These are phyloP conservation scores for Rhynchophorus ferrugineus DNA, from an alignment of 1,140 invertebrate genomes.

Conservation along the genomic window DNA sequence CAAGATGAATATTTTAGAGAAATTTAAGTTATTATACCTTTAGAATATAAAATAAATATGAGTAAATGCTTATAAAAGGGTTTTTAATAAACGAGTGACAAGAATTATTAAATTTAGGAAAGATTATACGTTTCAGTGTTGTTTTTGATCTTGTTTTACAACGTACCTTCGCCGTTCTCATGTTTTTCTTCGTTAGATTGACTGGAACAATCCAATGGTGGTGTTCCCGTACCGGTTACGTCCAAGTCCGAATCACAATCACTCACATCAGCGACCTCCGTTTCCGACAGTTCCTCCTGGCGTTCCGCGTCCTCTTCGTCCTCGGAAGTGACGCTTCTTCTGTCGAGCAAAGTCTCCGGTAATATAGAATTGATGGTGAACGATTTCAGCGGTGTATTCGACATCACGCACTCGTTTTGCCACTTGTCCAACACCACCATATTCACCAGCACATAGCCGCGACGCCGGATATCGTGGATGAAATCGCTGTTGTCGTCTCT, in stretches of 20 bases:
- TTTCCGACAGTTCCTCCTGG: slow-evolving; percentile 12
- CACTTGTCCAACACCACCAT: slow-evolving; percentile 21
- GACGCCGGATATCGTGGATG: too few species aligned
- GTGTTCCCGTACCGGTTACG: slow-evolving; percentile 50
- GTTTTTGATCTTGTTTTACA: too few species aligned
- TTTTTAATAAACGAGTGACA: too few species aligned
- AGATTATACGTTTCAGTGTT: too few species aligned
- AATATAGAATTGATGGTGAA: slow-evolving; percentile 67
- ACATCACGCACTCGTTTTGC: slow-evolving; percentile 26
- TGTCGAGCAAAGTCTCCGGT: slow-evolving; percentile 53
- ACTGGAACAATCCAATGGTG: slow-evolving; percentile 58
- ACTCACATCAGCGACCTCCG: slow-evolving; percentile 29
- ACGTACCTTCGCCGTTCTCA: slow-evolving; percentile 45
- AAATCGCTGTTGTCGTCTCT: slow-evolving; percentile 4
- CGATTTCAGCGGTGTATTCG: slow-evolving; percentile 55
- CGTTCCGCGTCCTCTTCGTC: slow-evolving; percentile 19
- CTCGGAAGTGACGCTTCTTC: slow-evolving; percentile 39
- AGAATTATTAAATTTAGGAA: too few species aligned
- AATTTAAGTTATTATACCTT: too few species aligned
- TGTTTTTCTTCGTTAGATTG: slow-evolving; percentile 36
- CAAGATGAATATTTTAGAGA: too few species aligned
- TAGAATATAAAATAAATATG: too few species aligned
- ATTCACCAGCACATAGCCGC: slow-evolving; percentile 27
- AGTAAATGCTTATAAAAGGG: too few species aligned
- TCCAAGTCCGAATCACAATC: slow-evolving; percentile 74